Base-by-base conservation (phyloP, 2,113 vertebrate genomes). In the Periophthalmodon schlosseri region DNA sequence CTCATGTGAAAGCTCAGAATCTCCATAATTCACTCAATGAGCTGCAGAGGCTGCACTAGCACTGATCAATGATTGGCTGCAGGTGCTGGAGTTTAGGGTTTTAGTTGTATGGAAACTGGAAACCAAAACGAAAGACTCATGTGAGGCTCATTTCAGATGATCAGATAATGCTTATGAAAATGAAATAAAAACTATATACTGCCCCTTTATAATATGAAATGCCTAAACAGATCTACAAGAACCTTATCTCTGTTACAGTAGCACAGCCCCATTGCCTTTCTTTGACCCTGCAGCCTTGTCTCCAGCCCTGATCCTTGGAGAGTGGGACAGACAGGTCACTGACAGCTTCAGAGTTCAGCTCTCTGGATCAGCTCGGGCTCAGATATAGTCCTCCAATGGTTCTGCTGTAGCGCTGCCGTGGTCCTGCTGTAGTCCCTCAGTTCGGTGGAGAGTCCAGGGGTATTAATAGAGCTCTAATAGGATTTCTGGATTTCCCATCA, bases 401-500 rank as follows among this genome's bases (percentile, higher is more conserved):
- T 18, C 5, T n/a, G 50, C 18, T 54, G 16, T n/a, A 54, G 50
- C 20, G 16, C 50, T 52, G 3, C 50, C 16, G 1, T 16, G 16
- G 50, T 60, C 57, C 57, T 28, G 57, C 57, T 28, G 21, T 2
- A 56, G 52, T 21, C 20, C 52, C n/a, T 56, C 52, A 56, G 52
- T 56, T 56, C 57, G 15, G 57, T 21, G 57, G 4, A 24, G 57
- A 24, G 57, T 28, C 12, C 57, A 15, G 65, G 76, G 68, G 80
- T 90, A 92, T 87, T 88, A 91, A 82, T 83, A 87, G 83, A 63
- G 76, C 67, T 73, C 81, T 91, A 91, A 92, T 92, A 91, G 92
- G 90, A 84, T 92, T 92, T 90, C 84, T 91, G 91, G 90, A 89
- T 92, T 91, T 92, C 87, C 89, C 87, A 84, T 90, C 87, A 87